A percentile compares a stretch with the other conserved stretches of the same genome.
These are phyloP conservation scores for Geodia barretti DNA, from an alignment of 37 sponge, comb jelly and placozoan species.

Conservation along the genomic window DNA sequence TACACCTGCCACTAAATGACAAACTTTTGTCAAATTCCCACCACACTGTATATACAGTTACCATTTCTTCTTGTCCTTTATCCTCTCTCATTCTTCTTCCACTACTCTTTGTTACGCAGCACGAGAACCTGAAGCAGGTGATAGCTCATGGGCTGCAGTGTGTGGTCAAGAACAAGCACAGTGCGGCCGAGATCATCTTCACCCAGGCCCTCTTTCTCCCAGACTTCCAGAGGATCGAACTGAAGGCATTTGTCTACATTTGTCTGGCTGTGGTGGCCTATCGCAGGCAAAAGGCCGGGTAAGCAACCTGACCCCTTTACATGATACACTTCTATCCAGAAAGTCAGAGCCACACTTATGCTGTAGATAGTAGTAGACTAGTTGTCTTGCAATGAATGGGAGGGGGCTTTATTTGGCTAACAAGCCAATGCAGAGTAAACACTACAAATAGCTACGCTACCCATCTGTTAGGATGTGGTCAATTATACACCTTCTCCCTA, in stretches of 20 bases:
- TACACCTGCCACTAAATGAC: background rate
- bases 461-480: too few species aligned
- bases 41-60: background rate
- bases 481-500: too few species aligned
- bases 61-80: background rate
- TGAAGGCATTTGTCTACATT: constrained; percentile 64
- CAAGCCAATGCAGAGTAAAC: too few species aligned
- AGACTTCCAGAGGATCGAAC: constrained; percentile 56
- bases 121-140: constrained; percentile 50
- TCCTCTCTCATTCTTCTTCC: background rate
- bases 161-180: constrained; percentile 50
- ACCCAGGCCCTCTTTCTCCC: constrained; percentile 68
- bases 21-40: background rate
- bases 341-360: background rate
- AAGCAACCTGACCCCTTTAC: background rate
- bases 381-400: too few species aligned
- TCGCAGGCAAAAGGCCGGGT: constrained; percentile 43
- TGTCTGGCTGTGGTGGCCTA: constrained; percentile 68
- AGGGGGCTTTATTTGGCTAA: too few species aligned
- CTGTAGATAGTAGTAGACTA: too few species aligned
- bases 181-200: constrained; percentile 69
- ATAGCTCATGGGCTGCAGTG: constrained; percentile 65
- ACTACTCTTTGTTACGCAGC: constrained; percentile 6
- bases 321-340: background rate
- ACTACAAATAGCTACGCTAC: too few species aligned